phyloP scores from a whole-genome alignment of 2,113 vertebrate genomes.

The Charina bottae region DNA sequence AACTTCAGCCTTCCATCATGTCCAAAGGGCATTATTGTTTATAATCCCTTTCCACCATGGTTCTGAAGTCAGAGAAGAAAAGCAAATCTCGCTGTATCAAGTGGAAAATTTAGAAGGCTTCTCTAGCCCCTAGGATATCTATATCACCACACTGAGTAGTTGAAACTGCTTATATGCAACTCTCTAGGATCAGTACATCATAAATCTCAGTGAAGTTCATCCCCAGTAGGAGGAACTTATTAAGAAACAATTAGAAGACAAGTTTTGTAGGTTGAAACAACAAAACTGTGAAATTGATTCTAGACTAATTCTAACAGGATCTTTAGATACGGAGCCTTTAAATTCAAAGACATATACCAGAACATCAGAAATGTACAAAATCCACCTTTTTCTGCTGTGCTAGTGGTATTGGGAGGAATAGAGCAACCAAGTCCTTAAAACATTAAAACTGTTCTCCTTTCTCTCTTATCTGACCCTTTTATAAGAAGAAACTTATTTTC shows the following conservation, averaged over 20 bases:
- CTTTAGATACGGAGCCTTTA: background rate
- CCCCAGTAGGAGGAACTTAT: background rate
- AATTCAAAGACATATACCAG: background rate
- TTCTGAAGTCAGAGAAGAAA: background rate
- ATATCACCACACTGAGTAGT: background rate
- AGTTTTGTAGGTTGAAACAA: background rate
- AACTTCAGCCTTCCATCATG: background rate
- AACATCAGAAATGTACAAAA: no score
- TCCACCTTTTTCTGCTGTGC: no score
- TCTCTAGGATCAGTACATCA: background rate
- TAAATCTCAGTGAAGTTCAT: background rate
- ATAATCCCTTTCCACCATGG: background rate
- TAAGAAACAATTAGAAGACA: background rate
- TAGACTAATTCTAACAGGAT: background rate
- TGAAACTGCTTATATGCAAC: background rate
- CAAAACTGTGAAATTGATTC: background rate
- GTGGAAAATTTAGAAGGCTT: background rate
- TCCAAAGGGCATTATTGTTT: background rate
- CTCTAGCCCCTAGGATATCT: background rate
- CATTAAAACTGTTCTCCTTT: no score
- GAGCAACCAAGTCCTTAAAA: no score
- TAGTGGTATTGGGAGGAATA: no score
- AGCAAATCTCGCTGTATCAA: background rate
- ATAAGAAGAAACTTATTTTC: no score
- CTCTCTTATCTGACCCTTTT: no score